Evolutionary conservation across 1,140 invertebrate species (phyloP), one percentile per base, ranked within the genome.

Genomic region (Tetragonula clypearis): DNA sequence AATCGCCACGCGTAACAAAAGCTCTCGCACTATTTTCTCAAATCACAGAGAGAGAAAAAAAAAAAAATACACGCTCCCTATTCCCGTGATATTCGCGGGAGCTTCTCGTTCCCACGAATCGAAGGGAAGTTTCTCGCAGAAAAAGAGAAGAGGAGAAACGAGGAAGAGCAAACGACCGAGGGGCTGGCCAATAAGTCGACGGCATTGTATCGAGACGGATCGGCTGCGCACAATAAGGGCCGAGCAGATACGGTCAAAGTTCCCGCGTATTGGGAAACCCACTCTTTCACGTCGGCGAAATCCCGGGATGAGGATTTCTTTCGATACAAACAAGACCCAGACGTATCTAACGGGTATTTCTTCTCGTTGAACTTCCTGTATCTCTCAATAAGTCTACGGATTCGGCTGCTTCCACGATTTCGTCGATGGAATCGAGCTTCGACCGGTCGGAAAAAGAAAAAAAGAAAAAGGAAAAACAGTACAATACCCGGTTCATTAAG

Each of bases 231-330:
- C 78, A 65, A 87, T 87, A 86, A 87, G 30, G 23, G 21, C 23
- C 30, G 49, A 58, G 26, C 23, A 58, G 49, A 49, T 79, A 80
- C 21, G 23, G 30, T 41, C 53, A n/a, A 60, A 58, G 65, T 30
- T 55, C 1, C 21, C 84, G 76, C 26, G 68, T 79, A 86, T 86
- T 58, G 86, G 86, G 78, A 86, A 77, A 87, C 77, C 35, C 73
- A n/a, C 69, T 81, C 19, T 21, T 2, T 30, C 21, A 19, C 14
- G 53, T 55, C 30, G 23, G 49, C 49, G 58, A 81, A 69, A 53
- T 81, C 72, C 21, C 17, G 23, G 19, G 60, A 35, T 23, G 49
- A 53, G 66, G 49, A 87, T 60, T 76, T 86, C 56, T 62, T 30
- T 53, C 60, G 55, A 30, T 58, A 30, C 26, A 30, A 62, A 55